Base-by-base conservation (phyloP, 2,888 invertebrate genomes). In the Fabriciana adippe region DNA sequence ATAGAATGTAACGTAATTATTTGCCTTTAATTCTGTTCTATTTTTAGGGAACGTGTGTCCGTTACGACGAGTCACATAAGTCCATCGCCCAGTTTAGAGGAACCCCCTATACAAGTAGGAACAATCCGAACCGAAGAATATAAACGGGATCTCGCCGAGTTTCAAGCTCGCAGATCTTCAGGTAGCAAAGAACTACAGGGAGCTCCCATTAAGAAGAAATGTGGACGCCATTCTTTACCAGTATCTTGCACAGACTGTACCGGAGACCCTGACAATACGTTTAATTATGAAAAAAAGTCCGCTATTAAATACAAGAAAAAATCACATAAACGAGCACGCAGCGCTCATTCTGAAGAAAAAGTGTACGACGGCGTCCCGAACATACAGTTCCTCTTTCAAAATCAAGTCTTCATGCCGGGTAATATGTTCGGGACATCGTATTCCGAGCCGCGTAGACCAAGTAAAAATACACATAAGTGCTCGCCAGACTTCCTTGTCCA, bases 371-470 rank as follows among this genome's bases (percentile, higher is more conserved):
- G 81, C 2, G 78, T 86, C 1, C 92, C 92, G 3, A 90, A 87
- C 64, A 89, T 93, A 81, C 92, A 93, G 73, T 93, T 93, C 78
- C 79, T 92, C 16, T 93, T 93, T 72, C 92, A 92, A 78, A 92
- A 93, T 73, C 92, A 93, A 75, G 90, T 93, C 21, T 92, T 93
- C 71, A 89, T 93, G 90, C 92, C 92, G 13, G 90, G 92, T 0
- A 86, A 89, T 71, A 67, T 85, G 72, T 83, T 83, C 65, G 78
- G 82, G 16, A 72, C 80, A 0, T 79, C 89, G 0, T 87, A 81
- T 69, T 83, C 90, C 1, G 90, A 90, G 69, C 85, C 90, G 6
- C 68, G 69, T 6, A 70, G 66, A 26, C 13, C 59, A 21, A 61
- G 47, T 60, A 79, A 77, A 2, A 73, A 76, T 6, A 71, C 80